phyloP scores from a whole-genome alignment of 2,113 vertebrate species.

The Mus musculus region DNA sequence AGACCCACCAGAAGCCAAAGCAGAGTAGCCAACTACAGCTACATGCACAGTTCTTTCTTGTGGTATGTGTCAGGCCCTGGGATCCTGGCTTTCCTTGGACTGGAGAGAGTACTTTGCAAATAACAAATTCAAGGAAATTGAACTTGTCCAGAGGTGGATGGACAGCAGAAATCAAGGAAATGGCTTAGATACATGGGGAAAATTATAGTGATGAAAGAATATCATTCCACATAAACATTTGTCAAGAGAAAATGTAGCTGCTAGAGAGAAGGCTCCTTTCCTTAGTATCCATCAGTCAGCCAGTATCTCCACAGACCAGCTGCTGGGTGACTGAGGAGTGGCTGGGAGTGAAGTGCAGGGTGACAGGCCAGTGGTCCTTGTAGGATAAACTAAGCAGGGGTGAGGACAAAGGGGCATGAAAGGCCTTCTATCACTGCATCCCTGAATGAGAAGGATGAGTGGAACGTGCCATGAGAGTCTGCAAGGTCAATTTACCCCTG shows the following conservation, averaged over 20 bases:
- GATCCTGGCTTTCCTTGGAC: not conserved
- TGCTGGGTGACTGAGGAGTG: not conserved
- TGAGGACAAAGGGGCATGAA: rapidly evolving
- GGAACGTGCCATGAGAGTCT: not conserved
- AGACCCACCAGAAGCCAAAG: no score
- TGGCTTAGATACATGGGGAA: not conserved
- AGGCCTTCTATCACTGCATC: rapidly evolving
- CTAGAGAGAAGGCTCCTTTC: not conserved
- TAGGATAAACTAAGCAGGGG: rapidly evolving
- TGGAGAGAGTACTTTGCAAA: not conserved
- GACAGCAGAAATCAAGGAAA: not conserved
- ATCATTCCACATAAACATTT: not conserved
- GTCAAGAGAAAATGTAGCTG: not conserved
- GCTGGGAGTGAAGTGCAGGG: not conserved
- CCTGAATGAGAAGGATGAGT: not conserved
- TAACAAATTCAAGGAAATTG: not conserved
- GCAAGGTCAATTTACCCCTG: not conserved
- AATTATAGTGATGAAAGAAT: not conserved
- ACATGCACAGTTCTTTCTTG: not conserved
- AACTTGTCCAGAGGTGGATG: not conserved
- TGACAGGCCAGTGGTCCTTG: not conserved
- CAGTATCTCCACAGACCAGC: not conserved
- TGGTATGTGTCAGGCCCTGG: not conserved
- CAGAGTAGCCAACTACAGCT: no score
- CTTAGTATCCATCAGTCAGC: not conserved